phyloP scores from a whole-genome alignment of 2,888 invertebrate species.

The Drosophila austrosaltans region DNA sequence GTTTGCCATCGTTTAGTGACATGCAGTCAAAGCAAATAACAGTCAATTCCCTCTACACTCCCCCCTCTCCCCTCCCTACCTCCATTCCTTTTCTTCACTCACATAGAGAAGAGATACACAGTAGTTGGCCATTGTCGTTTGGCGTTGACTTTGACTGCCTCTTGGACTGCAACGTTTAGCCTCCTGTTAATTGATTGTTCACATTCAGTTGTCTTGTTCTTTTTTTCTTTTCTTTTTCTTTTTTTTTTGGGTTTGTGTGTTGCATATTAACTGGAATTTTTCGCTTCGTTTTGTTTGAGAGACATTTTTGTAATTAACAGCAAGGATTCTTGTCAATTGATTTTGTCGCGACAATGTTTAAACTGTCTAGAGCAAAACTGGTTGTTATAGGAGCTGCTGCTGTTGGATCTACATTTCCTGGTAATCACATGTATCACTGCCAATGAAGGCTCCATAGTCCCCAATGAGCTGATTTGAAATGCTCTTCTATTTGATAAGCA shows the following conservation, averaged over 20 bases:
- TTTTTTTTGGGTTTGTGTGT: slow-evolving; percentile 38
- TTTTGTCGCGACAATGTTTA: slow-evolving; percentile 72
- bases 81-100: not conserved
- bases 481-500: slow-evolving; percentile 1
- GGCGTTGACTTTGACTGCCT: slow-evolving; percentile 49
- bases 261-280: slow-evolving; percentile 61
- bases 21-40: slow-evolving; percentile 66
- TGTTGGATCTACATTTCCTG: not conserved
- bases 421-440: slow-evolving; percentile 11
- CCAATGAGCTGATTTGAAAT: not conserved
- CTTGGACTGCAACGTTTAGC: slow-evolving; percentile 43
- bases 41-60: slow-evolving; percentile 8
- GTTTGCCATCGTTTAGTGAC: slow-evolving; percentile 79
- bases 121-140: slow-evolving; percentile 67
- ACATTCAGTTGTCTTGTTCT: slow-evolving; percentile 54
- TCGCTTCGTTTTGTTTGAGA: slow-evolving; percentile 53
- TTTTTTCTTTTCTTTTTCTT: slow-evolving; percentile 51
- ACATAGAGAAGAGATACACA: slow-evolving; percentile 26
- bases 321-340: slow-evolving; percentile 68
- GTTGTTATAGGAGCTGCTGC: not conserved
- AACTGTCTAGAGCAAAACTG: not conserved
- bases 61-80: slow-evolving; percentile 19
- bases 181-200: slow-evolving; percentile 69
- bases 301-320: slow-evolving; percentile 62
- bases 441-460: not conserved